Conservation (phyloP, 92 coral and sea anemone species). For the Epizoanthus illoricatus region DNA sequence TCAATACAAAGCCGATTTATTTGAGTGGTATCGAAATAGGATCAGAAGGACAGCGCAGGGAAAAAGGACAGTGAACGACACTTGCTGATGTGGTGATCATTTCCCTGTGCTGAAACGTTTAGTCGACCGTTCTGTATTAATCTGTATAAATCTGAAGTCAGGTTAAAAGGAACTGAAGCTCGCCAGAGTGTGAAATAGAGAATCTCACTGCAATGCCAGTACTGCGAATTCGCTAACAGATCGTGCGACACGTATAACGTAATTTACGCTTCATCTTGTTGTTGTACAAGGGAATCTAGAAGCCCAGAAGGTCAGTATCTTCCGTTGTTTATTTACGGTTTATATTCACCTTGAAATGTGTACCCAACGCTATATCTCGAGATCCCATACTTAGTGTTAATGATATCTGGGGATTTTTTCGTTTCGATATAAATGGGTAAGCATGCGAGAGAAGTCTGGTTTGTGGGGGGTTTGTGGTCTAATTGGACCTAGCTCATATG, state of each 20-base stretch:
- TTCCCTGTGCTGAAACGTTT: conserved; percentile 13
- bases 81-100: neutral
- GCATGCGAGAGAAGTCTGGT: too few species aligned
- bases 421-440: too few species aligned
- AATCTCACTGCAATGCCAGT: neutral
- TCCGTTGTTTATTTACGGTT: too few species aligned
- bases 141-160: neutral
- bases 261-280: neutral
- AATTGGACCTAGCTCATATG: neutral
- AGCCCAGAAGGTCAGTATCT: conserved; percentile 30
- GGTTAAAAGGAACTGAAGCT: conserved; percentile 8
- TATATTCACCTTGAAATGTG: too few species aligned
- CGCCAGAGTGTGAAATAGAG: neutral
- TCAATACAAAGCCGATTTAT: conserved; percentile 1
- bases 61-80: conserved; percentile 26
- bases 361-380: too few species aligned
- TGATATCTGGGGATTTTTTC: too few species aligned
- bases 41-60: neutral
- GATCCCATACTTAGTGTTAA: too few species aligned
- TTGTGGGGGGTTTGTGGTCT: too few species aligned
- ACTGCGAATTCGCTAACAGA: neutral
- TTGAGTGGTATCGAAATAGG: conserved; percentile 15
- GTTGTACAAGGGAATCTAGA: neutral
- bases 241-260: neutral
- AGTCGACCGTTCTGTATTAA: conserved; percentile 10